Base-by-base conservation (phyloP, 2,888 invertebrate species). In the Hypercompe scribonia region DNA sequence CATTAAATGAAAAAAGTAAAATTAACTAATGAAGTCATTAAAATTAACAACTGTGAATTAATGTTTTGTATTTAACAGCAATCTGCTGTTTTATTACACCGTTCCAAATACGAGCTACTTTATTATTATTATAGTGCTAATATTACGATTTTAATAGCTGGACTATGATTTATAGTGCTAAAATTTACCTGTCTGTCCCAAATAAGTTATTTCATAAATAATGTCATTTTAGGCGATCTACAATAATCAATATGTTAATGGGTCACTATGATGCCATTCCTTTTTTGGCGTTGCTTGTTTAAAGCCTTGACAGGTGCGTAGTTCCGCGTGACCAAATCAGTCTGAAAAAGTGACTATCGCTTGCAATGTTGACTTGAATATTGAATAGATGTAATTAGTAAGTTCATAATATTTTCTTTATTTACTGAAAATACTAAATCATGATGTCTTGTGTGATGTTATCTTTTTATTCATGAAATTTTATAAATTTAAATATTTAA, bases 231-330 rank as follows among this genome's bases (percentile, higher is more conserved):
- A 70, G 66, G 68, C 61, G 71, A 68, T 73, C 70, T 46, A 69
- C n/a, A n/a, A n/a, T n/a, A n/a, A n/a, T n/a, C n/a, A n/a, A n/a
- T 84, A 82, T 75, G 81, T 74, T 83, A 82, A 80, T 84, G 61
- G 61, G 28, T 68, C 66, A 68, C 68, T 75, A 21, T 68, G 71
- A 70, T 76, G 61, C 58, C 74, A 74, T 34, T 39, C 76, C 81
- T 68, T 83, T 76, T 82, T 80, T 72, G 69, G 73, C 65, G 58
- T 70, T 54, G 70, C 65, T 72, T 80, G 58, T 58, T 28, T 31
- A n/a, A 73, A 78, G 69, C 83, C 76, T 84, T 84, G 85, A 73
- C 76, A 46, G 70, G 63, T 70, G 69, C 58, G 42, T 42, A 36
- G 64, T 64, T 54, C 68, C 54, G 68, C 36, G 58, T 69, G 54